Conservation (phyloP, 2,797 vertebrate species). For the Buphagus erythrorhynchus region DNA sequence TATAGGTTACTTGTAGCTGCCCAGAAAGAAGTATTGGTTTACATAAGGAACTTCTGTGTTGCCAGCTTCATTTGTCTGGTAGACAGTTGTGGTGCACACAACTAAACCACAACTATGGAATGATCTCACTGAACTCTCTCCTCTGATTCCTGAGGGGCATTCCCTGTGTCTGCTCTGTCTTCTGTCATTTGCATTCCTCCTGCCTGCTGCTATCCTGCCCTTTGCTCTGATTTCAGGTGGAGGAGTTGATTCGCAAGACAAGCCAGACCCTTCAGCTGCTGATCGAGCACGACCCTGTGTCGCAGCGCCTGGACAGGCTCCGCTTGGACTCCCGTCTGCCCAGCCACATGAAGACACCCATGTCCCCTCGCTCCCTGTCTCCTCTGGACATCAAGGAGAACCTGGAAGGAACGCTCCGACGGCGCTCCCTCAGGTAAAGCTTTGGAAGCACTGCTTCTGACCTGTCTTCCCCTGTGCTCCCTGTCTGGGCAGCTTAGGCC, state of each 20-base stretch:
- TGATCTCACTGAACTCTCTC: not conserved
- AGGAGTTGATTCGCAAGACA: conserved; percentile 89
- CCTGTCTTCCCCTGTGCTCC: not conserved
- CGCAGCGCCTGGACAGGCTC: conserved; percentile 87
- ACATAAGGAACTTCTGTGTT: not conserved
- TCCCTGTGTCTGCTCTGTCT: not conserved
- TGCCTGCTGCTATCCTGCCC: not conserved
- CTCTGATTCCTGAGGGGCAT: not conserved
- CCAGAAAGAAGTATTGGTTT: not conserved
- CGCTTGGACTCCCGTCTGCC: conserved; percentile 81
- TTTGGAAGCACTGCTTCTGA: not conserved
- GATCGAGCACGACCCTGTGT: conserved; percentile 93
- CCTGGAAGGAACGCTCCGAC: conserved; percentile 85
- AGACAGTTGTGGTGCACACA: not conserved
- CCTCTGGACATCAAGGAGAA: conserved; percentile 86
- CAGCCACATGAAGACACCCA: conserved; percentile 78
- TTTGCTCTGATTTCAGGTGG: conserved; percentile 80
- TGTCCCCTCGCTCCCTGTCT: conserved; percentile 74
- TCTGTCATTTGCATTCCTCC: not conserved
- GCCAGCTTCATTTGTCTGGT: not conserved
- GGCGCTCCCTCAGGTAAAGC: conserved; percentile 89
- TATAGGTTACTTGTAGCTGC: not conserved
- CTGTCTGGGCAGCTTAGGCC: not conserved
- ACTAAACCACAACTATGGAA: not conserved
- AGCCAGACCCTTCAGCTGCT: conserved; percentile 93